A percentile compares a stretch with the other conserved stretches of the same genome.
Evolutionary conservation across 2,113 vertebrate genomes (phyloP).

Genomic region (Myotis davidii): DNA sequence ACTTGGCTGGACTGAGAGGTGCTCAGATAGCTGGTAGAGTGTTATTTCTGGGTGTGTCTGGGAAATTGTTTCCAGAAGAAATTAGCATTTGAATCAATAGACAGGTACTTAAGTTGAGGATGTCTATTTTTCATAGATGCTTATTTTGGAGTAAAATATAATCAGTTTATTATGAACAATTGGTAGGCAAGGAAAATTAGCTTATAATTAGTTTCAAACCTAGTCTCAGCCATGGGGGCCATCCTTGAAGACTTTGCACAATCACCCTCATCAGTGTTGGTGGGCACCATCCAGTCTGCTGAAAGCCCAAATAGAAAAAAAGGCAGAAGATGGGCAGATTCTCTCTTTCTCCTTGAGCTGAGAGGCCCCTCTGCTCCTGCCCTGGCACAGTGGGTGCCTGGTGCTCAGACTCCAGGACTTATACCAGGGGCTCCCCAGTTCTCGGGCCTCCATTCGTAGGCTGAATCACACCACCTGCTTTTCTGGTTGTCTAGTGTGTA

Average conservation of each 20-base stretch:
- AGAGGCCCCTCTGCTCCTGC: background rate
- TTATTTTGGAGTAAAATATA: constrained; percentile 25
- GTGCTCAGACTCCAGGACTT: background rate
- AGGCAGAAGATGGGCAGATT: background rate
- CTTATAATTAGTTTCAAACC: constrained; percentile 34
- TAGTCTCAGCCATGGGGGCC: background rate
- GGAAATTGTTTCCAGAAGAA: background rate
- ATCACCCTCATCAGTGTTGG: no score
- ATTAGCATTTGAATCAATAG: background rate
- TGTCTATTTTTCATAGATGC: background rate
- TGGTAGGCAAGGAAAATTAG: background rate
- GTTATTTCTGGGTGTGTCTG: background rate
- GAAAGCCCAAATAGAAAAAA: background rate
- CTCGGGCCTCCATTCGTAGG: background rate
- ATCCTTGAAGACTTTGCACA: no score
- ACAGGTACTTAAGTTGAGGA: background rate
- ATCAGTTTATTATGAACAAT: constrained; percentile 2
- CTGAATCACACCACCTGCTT: background rate
- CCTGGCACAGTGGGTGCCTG: background rate
- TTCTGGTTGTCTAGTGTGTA: background rate
- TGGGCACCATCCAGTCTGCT: background rate
- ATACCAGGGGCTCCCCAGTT: background rate
- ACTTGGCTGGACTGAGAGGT: background rate
- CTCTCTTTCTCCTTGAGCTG: background rate
- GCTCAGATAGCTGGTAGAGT: background rate